Evolutionary conservation across 2,888 invertebrate species (phyloP), one percentile per base, ranked within the genome.

Genomic region (Nezara viridula): DNA sequence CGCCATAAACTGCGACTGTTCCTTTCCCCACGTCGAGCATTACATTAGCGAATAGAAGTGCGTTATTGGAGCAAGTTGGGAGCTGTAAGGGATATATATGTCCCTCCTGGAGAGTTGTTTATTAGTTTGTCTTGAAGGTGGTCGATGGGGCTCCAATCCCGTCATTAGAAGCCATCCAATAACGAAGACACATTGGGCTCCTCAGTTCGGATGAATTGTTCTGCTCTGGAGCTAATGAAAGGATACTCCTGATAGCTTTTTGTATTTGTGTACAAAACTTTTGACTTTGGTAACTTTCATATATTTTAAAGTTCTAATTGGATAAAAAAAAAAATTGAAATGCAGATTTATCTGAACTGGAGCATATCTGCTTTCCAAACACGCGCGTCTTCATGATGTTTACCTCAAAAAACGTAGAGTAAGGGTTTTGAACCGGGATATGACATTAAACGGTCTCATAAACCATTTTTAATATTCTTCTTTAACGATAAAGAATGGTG

Each of bases 51-150:
- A 47, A 47, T 44, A n/a, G 81, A 81, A 81, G n/a, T 47, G 81
- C 81, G 81, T 81, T 81, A 81, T 81, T 81, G 81, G 81, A 40
- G 37, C 44, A 81, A 81, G 81, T 81, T 81, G 81, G 44, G 44
- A n/a, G 44, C 27, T 16, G 81, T 81, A 81, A 81, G 81, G 81
- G 81, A 81, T 81, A 81, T 81, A 81, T 40, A 81, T 81, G 81
- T 73, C 81, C 81, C 77, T 44, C 14, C 24, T 81, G 81, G 81
- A 81, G 81, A 12, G 81, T 81, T 81, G 81, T 81, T 81, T 81
- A 81, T 81, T 81, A 44, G 81, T 81, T 81, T 81, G 81, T 47
- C 81, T 81, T 47, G 19, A 24, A 81, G 81, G 81, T 81, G n/a
- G 81, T n/a, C 81, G 81, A 81, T 81, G 44, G 44, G 14, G 24